These are phyloP conservation scores for Caenorhabditis sp. DNA, from an alignment of 2,888 invertebrate genomes.

Conservation along the genomic window DNA sequence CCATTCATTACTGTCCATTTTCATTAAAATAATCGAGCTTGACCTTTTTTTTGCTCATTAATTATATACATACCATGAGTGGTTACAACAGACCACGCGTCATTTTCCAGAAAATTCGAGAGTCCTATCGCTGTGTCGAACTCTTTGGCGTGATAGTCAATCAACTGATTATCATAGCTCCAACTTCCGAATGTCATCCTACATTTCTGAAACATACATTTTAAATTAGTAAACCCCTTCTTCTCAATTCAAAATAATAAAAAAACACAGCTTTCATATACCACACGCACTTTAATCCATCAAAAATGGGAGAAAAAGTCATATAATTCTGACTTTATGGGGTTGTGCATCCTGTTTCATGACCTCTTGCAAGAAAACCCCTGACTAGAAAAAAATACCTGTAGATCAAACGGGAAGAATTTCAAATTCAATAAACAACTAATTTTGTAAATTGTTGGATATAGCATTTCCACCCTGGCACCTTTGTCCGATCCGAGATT, in stretches of 20 bases:
- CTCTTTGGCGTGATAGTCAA: conserved; percentile 39
- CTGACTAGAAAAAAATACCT: conserved; percentile 28
- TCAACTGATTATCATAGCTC: conserved; percentile 47
- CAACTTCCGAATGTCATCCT: conserved; percentile 49
- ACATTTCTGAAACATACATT: conserved; percentile 23
- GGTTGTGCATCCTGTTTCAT: no score
- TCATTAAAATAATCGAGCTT: no score
- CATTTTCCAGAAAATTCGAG: conserved; percentile 47
- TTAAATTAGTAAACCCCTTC: no score
- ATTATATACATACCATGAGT: conserved; percentile 31
- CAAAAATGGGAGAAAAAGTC: background rate
- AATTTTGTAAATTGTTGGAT: conserved; percentile 47
- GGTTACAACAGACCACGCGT: conserved; percentile 44
- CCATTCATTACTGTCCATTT: no score
- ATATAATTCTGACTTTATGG: background rate
- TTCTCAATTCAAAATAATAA: background rate
- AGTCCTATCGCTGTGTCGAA: conserved; percentile 34
- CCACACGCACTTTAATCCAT: background rate
- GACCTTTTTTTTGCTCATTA: no score
- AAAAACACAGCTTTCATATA: no score
- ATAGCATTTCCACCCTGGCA: conserved; percentile 34
- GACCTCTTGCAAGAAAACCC: background rate
- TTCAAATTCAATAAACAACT: conserved; percentile 39
- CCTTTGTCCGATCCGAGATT: conserved; percentile 26
- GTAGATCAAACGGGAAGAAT: conserved; percentile 50